Evolutionary conservation across 2,797 vertebrate genomes (phyloP), one percentile per base, ranked within the genome.

Genomic region (Arrhamphus sclerolepis): DNA sequence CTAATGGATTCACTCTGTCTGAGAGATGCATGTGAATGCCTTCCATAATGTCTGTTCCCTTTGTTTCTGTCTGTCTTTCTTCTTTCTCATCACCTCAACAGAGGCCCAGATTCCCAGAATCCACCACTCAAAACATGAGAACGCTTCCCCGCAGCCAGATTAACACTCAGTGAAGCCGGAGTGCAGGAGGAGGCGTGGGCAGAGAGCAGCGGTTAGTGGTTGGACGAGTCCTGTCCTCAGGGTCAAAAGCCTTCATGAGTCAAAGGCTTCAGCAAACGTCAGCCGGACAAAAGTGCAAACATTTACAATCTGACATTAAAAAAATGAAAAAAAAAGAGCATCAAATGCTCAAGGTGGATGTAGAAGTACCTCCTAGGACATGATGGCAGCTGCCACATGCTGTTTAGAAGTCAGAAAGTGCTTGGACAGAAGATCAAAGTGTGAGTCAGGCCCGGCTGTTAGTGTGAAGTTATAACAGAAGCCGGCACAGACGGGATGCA

Each of bases 1-100:
- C 77, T 84, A 86, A 87, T 88, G 87, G 82, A 87, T 89, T 87
- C 87, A 78, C 78, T 75, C 75, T 80, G 77, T 73, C 63, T 70
- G 61, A 75, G 66, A 52, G 62, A 78, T 55, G 66, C 57, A 53
- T 82, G 56, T 69, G 78, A 89, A 80, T 86, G 71, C 77, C 80
- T 75, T 62, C 40, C 0, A 11, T 67, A 75, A 38, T 4, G 13
- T 38, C 34, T 38, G 34, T 8, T 67, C 47, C 58, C 61, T 72
- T 26, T 59, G 42, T 72, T 40, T 40, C 55, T 38, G 34, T 70
- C 53, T 41, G 34, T 70, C 53, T 41, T 72, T 50, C 55, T 72
- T 46, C 48, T 9, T 62, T 54, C 70, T 74, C 63, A 50, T 60
- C 62, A 67, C 58, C 65, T 70, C 42, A 24, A 50, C 55, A 80